Base-by-base conservation (phyloP, 2,113 vertebrate genomes). In the Psammodynastes pulverulentus region DNA sequence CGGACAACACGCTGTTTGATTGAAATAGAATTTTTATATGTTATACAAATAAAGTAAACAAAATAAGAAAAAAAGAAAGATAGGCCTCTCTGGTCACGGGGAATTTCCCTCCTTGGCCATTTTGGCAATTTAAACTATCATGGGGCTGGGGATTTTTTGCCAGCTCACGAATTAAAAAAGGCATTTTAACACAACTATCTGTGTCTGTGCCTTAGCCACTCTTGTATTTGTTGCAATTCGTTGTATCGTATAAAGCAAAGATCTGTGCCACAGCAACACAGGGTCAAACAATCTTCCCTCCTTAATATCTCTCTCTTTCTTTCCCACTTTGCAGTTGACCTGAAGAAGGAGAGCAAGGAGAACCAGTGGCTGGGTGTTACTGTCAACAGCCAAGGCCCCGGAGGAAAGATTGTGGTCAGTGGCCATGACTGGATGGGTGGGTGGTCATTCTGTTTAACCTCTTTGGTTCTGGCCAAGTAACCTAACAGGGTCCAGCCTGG, bases 291-390 rank as follows among this genome's bases (percentile, higher is more conserved):
- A 62, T 51, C 26, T 85, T 46, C 26, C 15, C 23, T 58, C 13
- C 24, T n/a, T 85, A 54, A 46, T n/a, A 43, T 93, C 72, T 89
- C 58, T 7, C 91, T 21, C 39, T 85, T 92, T 95, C 24, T 93
- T 49, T 43, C 51, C 39, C 48, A 26, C 87, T 17, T 45, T 43
- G 39, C 67, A 98, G 99, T 97, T 95, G 98, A 96, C 86, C 94
- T 96, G 29, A 95, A 97, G 49, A 97, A 97, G 94, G 99, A 99
- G 94, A 99, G 98, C 97, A 99, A 99, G 95, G 98, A 99, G 96
- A 99, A 99, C 97, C 99, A 99, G 95, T 99, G 99, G 99, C 94
- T 99, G 92, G 99, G 99, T 84, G 98, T 99, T 86, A 99, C 98
- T 15, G 98, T 99, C 17, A 98, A 98, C 96, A 99, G 99, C 97